Percentiles rank a stretch among this genome's conserved stretches.
Conservation (phyloP, 2,113 vertebrate species). For the Onychostruthus taczanowskii region DNA sequence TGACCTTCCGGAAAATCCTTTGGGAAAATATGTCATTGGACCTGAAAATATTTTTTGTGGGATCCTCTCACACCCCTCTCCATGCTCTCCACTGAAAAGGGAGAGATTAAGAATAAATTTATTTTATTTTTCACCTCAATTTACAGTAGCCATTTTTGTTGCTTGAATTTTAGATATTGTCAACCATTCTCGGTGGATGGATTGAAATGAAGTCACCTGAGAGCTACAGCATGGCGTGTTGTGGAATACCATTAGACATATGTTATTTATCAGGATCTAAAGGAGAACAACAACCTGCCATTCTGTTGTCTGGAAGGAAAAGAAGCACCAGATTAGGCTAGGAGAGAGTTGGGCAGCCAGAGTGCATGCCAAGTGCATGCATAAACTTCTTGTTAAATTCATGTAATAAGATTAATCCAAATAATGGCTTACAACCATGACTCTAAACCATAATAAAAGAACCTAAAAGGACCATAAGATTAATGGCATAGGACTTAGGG, state of each 20-base stretch:
- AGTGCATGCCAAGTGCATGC: not conserved
- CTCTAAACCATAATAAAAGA: not conserved
- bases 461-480: not conserved
- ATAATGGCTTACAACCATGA: not conserved
- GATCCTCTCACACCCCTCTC: accelerated
- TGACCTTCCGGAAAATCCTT: not conserved
- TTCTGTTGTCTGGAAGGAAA: not conserved
- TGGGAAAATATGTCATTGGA: not conserved
- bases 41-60: not conserved
- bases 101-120: not conserved
- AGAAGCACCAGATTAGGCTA: not conserved
- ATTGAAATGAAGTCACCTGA: not conserved
- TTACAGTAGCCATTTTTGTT: not conserved
- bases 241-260: not conserved
- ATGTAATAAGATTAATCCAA: not conserved
- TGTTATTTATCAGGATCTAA: not conserved
- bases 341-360: not conserved
- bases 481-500: not conserved
- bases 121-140: not conserved
- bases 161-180: not conserved
- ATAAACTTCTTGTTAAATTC: not conserved
- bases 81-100: not conserved
- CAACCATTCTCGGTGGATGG: not conserved
- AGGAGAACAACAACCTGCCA: not conserved
- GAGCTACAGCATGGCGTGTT: not conserved